Conservation (phyloP, 2,113 vertebrate species). For the Passer montanus region DNA sequence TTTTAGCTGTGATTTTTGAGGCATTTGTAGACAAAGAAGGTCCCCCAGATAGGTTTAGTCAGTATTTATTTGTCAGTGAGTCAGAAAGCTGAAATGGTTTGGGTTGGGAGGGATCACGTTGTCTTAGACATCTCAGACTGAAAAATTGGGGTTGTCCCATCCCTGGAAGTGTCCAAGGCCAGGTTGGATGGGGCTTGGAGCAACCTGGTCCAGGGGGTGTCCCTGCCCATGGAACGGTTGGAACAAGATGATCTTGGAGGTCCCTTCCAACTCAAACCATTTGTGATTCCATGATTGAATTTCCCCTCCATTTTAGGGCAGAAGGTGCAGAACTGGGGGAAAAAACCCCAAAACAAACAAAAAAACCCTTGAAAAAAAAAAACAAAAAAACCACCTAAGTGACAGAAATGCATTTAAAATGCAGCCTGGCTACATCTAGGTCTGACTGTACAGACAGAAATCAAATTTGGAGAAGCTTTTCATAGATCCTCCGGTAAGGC, state of each 20-base stretch:
- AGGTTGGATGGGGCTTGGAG: neutral
- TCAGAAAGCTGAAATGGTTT: neutral
- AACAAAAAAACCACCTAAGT: no score
- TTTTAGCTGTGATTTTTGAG: neutral
- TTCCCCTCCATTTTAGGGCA: neutral
- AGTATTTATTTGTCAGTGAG: neutral
- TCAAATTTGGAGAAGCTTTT: neutral
- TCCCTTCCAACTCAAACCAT: neutral
- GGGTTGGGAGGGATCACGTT: accelerated
- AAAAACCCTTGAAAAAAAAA: no score
- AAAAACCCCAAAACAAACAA: neutral
- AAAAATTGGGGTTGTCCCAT: neutral
- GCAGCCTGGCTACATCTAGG: neutral
- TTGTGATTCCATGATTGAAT: neutral
- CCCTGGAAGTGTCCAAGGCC: neutral
- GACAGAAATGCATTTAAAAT: neutral
- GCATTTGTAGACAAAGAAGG: neutral
- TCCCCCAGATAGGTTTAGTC: accelerated
- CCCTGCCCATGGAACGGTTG: neutral
- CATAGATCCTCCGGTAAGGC: neutral
- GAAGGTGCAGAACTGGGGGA: neutral
- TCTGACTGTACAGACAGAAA: neutral
- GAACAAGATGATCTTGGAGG: neutral
- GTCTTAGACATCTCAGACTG: neutral
- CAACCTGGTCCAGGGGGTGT: neutral